Evolutionary conservation across 2,113 vertebrate species (phyloP), one percentile per base, ranked within the genome.

Genomic region (Panthera leo): DNA sequence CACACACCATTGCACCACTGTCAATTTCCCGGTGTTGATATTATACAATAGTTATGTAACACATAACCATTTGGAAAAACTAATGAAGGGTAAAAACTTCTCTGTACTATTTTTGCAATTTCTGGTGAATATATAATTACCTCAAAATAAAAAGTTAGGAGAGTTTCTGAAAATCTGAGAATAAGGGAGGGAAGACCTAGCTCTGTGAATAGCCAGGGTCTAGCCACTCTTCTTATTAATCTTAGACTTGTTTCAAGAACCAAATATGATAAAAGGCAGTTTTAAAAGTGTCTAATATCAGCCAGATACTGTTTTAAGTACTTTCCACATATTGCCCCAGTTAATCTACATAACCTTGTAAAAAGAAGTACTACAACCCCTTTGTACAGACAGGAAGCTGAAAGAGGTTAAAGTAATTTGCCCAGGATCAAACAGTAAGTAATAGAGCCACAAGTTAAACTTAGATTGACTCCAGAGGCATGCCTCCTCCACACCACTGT

Each of bases 11-110:
- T 89, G 80, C 51, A 79, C 55, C 53, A 48, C 70, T 25, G 23
- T 85, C 86, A 93, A 48, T 73, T 92, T 97, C 82, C 95, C 94
- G 80, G 23, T 94, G 68, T 65, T 88, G 87, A 34, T 71, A 95
- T 91, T 83, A 96, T 55, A 94, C 63, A 96, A 89, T 25, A 86
- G 65, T 98, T 92, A 97, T 6, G 18, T 93, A 97, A 97, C 51
- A 96, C 31, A 25, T 76, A 96, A 76, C n/a, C 75, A 94, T 0
- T 80, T 51, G 39, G 42, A 36, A 25, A 95, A 95, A 93, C n/a
- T 29, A 80, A 83, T 78, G 36, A 95, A 93, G 9, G 23, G 31
- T 94, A 96, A 89, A 67, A 71, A 93, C n/a, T 16, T 79, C 92
- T 61, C 53, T 86, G 10, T 31, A 67, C 48, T 90, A 51, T 48